Conservation (phyloP, 2,113 vertebrate species). For the Propithecus coquereli region DNA sequence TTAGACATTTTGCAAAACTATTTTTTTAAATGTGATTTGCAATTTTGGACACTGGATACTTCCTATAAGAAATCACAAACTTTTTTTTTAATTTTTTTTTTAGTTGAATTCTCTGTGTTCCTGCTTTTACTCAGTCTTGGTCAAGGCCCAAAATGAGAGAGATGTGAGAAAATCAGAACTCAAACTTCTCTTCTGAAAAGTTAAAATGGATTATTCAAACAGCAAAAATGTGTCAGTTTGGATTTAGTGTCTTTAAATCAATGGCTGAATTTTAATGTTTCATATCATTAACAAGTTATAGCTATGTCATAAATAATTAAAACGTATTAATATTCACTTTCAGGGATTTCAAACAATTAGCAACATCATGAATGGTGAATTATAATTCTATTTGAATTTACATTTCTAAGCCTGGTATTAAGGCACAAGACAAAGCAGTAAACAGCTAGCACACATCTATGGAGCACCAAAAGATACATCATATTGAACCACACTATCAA, state of each 20-base stretch:
- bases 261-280: conserved; percentile 47
- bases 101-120: conserved; percentile 23
- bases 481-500: background rate
- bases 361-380: background rate
- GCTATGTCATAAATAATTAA: conserved; percentile 25
- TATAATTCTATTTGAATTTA: conserved; percentile 21
- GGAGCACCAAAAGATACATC: background rate
- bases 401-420: background rate
- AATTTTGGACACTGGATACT: conserved; percentile 62
- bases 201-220: conserved; percentile 35
- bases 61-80: conserved; percentile 50
- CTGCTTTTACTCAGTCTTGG: conserved; percentile 57
- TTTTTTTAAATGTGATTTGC: conserved; percentile 63
- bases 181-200: conserved; percentile 27
- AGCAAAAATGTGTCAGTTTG: background rate
- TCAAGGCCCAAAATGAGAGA: conserved; percentile 48
- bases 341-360: background rate
- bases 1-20: conserved; percentile 64
- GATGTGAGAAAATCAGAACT: conserved; percentile 53
- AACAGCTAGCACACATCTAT: background rate
- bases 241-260: conserved; percentile 33
- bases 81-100: conserved; percentile 43
- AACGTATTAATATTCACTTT: conserved; percentile 22
- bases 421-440: background rate
- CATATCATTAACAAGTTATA: conserved; percentile 19